A percentile compares a stretch with the other conserved stretches of the same genome.
These are phyloP conservation scores for Crocodylus rhombifer DNA, from an alignment of 2,797 vertebrate species.

Conservation along the genomic window DNA sequence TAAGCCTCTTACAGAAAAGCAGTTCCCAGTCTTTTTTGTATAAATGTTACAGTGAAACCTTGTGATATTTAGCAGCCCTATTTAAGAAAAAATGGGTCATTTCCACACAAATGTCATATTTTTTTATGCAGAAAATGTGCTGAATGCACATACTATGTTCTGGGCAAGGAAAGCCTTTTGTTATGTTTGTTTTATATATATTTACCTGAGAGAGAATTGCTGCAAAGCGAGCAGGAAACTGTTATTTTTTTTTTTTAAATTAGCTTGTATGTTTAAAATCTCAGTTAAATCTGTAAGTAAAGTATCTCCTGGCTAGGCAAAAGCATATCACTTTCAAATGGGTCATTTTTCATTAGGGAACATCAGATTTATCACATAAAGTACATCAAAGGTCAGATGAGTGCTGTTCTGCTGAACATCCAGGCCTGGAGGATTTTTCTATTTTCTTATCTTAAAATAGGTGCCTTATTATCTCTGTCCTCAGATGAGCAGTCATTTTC, in stretches of 20 bases:
- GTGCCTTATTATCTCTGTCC: not conserved
- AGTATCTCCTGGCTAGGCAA: rapidly evolving
- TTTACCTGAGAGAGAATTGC: constrained; percentile 34
- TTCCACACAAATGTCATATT: constrained; percentile 62
- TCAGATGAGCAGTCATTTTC: not conserved
- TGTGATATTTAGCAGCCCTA: constrained; percentile 56
- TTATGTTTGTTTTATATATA: constrained; percentile 37
- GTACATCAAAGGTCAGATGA: not conserved
- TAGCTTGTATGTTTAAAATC: constrained; percentile 21
- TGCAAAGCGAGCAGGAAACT: not conserved
- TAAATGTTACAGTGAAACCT: constrained; percentile 27
- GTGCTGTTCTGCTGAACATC: not conserved
- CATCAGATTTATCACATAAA: not conserved
- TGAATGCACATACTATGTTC: constrained; percentile 40
- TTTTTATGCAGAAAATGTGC: constrained; percentile 62
- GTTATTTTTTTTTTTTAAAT: constrained; percentile 19
- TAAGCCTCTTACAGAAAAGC: constrained; percentile 39
- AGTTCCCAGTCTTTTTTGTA: constrained; percentile 37
- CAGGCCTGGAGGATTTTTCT: not conserved
- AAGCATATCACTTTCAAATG: not conserved
- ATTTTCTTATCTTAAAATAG: not conserved
- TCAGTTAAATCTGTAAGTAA: not conserved
- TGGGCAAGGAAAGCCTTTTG: constrained; percentile 28
- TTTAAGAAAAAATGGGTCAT: constrained; percentile 61
- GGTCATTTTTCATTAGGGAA: not conserved